Evolutionary conservation across 2,888 invertebrate genomes (phyloP).

Genomic region (Machimus rusticus): DNA sequence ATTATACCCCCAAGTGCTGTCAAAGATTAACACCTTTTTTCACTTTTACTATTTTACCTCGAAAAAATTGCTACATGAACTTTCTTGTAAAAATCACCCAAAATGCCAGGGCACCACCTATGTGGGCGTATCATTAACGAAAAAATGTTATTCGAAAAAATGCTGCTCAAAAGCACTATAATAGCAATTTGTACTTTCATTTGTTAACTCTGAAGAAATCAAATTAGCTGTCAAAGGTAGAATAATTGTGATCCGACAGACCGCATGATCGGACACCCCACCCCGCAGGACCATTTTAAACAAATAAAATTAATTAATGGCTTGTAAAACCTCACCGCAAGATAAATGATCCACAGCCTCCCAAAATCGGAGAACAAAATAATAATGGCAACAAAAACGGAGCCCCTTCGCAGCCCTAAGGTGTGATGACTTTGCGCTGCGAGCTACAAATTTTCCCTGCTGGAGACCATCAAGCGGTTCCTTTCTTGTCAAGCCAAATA

Average conservation of each 20-base stretch:
- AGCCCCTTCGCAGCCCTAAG: constrained; percentile 20
- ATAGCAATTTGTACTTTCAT: constrained; percentile 6
- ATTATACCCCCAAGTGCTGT: neutral
- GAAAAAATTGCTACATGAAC: neutral
- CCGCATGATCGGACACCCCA: neutral
- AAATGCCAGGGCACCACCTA: neutral
- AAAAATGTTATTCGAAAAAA: neutral
- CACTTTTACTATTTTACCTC: neutral
- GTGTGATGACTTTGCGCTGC: constrained; percentile 45
- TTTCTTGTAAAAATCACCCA: neutral
- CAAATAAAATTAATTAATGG: constrained; percentile 43
- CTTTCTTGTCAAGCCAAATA: constrained; percentile 41
- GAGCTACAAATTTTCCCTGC: constrained; percentile 43
- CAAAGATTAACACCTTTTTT: neutral
- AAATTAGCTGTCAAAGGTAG: constrained; percentile 25
- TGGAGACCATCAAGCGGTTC: constrained; percentile 40
- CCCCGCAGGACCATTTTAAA: constrained; percentile 25
- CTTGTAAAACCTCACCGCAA: constrained; percentile 27
- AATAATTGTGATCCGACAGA: neutral
- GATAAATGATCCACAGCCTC: constrained; percentile 33
- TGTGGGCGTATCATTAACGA: neutral
- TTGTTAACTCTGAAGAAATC: constrained; percentile 24
- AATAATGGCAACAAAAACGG: neutral
- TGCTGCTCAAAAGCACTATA: neutral
- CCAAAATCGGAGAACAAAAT: neutral